Conservation (phyloP, 2,797 vertebrate species). For the Malacoraja senta region DNA sequence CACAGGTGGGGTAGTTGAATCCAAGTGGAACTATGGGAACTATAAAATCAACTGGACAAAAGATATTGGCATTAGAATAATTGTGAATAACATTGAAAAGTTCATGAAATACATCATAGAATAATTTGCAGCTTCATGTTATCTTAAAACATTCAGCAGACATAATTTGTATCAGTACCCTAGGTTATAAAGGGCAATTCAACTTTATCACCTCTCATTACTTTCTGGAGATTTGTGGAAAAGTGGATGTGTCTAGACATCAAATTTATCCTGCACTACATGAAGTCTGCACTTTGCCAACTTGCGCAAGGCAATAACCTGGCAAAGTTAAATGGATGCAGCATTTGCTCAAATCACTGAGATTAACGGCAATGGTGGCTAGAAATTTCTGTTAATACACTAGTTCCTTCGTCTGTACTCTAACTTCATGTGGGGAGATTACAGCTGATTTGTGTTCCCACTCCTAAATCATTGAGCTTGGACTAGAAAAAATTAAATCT, state of each 20-base stretch:
- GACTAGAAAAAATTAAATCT: not conserved
- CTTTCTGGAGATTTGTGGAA: no score
- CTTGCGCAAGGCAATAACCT: no score
- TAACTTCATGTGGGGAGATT: not conserved
- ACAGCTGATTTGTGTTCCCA: not conserved
- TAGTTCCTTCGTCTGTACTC: not conserved
- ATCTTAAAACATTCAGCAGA: no score
- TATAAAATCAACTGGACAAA: not conserved
- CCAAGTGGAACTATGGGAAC: not conserved
- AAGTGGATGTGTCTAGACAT: no score
- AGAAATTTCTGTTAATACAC: not conserved
- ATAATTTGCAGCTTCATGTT: no score
- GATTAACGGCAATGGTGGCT: not conserved
- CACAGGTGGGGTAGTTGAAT: not conserved
- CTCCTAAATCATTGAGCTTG: not conserved
- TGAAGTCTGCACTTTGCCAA: no score
- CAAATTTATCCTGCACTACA: no score
- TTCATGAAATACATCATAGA: no score
- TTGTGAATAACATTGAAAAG: not conserved
- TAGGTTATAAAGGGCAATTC: no score
- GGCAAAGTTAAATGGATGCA: not conserved
- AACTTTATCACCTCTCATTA: no score
- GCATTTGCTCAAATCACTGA: not conserved
- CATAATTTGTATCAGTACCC: no score
- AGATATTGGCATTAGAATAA: not conserved